phyloP scores from a whole-genome alignment of 2,113 vertebrate genomes.

The Cyrtonyx montezumae region DNA sequence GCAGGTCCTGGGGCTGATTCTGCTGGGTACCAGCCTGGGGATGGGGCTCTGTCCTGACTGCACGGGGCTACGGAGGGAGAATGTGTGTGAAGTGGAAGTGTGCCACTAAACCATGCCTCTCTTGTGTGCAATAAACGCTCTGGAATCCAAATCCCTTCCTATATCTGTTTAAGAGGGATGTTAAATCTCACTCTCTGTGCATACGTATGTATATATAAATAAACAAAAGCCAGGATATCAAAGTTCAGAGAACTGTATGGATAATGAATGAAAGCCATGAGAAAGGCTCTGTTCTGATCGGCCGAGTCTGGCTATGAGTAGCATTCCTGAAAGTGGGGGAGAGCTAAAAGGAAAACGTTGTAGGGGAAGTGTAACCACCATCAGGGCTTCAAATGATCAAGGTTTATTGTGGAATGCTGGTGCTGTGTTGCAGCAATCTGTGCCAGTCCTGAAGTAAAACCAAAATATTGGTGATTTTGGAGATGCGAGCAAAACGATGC shows the following conservation, averaged over 20 bases:
- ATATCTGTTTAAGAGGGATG: background rate
- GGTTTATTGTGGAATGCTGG: conserved; percentile 35
- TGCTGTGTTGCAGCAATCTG: background rate
- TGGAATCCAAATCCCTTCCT: background rate
- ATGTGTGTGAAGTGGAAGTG: background rate
- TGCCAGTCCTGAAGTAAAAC: conserved; percentile 42
- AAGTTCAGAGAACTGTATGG: background rate
- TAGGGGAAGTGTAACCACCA: background rate
- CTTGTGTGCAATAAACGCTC: background rate
- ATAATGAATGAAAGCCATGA: background rate
- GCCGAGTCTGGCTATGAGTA: background rate
- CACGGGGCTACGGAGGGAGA: background rate
- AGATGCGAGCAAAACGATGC: conserved; percentile 27
- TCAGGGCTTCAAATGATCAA: conserved; percentile 42
- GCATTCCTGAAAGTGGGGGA: background rate
- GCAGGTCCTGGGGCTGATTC: accelerated
- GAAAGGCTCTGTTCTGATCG: background rate
- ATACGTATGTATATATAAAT: accelerated
- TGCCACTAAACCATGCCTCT: background rate
- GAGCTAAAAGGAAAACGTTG: conserved; percentile 14
- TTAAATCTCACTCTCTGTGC: background rate
- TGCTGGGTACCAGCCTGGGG: background rate
- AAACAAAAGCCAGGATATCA: accelerated
- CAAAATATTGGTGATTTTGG: conserved; percentile 29
- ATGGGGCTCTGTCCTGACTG: background rate